Conservation (phyloP, 2,888 invertebrate genomes). For the Macrophya alboannulata region DNA sequence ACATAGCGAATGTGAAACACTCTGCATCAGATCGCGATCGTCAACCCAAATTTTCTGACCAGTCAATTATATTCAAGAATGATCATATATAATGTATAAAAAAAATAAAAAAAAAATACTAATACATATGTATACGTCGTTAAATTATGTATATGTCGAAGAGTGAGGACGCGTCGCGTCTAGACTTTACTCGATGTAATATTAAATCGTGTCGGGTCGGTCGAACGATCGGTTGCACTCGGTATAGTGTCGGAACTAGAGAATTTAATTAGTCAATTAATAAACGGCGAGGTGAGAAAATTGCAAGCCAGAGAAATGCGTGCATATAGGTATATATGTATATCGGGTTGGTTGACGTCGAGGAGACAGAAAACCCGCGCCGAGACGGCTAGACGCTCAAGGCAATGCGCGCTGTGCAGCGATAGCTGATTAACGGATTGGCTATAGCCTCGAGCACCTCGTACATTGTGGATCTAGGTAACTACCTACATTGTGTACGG, state of each 20-base stretch:
- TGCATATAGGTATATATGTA: no score
- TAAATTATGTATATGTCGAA: neutral
- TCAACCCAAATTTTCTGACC: neutral
- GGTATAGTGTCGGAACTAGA: constrained; percentile 30
- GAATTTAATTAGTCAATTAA: constrained; percentile 53
- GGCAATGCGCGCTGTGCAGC: constrained; percentile 42
- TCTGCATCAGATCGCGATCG: no score
- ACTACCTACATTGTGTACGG: neutral
- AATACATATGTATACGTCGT: neutral
- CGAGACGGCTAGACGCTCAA: constrained; percentile 56
- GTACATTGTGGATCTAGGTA: constrained; percentile 24
- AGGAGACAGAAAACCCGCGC: constrained; percentile 6
- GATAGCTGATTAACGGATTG: constrained; percentile 55
- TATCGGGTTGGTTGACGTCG: constrained; percentile 16
- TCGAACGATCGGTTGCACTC: neutral
- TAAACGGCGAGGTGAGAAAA: constrained; percentile 53
- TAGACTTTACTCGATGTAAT: constrained; percentile 39
- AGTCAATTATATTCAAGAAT: neutral
- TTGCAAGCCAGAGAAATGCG: constrained; percentile 35
- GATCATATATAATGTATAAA: neutral
- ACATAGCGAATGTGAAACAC: no score
- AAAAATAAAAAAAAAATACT: no score
- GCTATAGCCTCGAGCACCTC: constrained; percentile 27
- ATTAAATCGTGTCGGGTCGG: constrained; percentile 30
- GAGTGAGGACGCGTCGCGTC: constrained; percentile 18